phyloP scores from a whole-genome alignment of 2,113 vertebrate species.

The Sylvietta virens region DNA sequence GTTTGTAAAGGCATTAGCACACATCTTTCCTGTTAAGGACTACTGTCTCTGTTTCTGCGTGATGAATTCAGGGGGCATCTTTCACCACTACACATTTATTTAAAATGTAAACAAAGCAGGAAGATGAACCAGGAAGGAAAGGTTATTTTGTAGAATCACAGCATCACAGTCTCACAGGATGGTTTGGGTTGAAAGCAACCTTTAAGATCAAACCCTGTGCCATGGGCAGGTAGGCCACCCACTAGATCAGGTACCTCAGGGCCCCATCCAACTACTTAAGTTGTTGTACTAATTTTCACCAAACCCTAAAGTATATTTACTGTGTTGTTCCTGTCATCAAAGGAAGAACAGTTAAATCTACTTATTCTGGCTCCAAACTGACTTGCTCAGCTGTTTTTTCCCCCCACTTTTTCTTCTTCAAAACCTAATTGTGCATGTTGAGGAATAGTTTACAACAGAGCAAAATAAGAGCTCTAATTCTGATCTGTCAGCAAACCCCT shows the following conservation, averaged over 20 bases:
- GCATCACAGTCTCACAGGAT: neutral
- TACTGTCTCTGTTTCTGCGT: neutral
- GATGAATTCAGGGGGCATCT: neutral
- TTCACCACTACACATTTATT: neutral
- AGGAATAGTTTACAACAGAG: neutral
- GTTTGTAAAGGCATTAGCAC: neutral
- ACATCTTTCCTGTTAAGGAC: neutral
- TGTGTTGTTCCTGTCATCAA: neutral
- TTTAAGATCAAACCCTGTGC: neutral
- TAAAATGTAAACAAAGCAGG: neutral
- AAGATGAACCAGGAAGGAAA: neutral
- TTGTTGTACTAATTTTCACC: neutral
- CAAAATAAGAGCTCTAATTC: neutral
- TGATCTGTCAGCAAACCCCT: constrained; percentile 1
- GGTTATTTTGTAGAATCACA: neutral
- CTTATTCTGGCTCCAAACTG: neutral
- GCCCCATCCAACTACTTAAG: neutral
- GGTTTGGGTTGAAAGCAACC: neutral
- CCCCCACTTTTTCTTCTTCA: neutral
- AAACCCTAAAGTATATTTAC: neutral
- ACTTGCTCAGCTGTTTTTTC: accelerated
- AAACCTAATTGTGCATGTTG: neutral
- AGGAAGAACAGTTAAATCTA: neutral
- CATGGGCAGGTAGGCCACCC: neutral
- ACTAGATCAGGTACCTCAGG: neutral